Evolutionary conservation across 2,113 vertebrate genomes (phyloP).

Genomic region (Poeciliopsis prolifica): DNA sequence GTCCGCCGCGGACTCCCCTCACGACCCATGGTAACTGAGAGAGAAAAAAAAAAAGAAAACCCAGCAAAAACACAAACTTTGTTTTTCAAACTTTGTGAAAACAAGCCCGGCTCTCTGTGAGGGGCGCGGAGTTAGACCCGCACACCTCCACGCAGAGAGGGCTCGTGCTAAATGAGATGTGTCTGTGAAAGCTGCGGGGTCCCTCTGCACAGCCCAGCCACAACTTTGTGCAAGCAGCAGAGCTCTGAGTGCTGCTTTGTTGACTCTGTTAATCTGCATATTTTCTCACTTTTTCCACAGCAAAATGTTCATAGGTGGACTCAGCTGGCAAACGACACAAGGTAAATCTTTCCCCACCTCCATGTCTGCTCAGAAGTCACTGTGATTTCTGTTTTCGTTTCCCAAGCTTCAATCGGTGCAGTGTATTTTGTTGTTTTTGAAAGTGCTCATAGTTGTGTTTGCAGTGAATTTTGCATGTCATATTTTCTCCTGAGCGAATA

Average conservation of each 20-base stretch:
- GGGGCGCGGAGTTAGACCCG: neutral
- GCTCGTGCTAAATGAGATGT: conserved; percentile 33
- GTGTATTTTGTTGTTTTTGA: neutral
- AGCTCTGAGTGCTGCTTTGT: neutral
- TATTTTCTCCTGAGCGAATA: conserved; percentile 50
- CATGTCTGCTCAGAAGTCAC: conserved; percentile 23
- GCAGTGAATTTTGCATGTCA: neutral
- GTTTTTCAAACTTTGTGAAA: conserved; percentile 31
- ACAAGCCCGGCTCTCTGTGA: conserved; percentile 36
- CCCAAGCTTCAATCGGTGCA: too few relatives aligned
- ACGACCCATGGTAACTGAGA: conserved; percentile 91
- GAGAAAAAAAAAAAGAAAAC: neutral
- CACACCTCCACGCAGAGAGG: conserved; percentile 41
- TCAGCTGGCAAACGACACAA: conserved; percentile 97
- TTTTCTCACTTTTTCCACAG: conserved; percentile 73
- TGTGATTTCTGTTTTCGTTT: conserved; percentile 1
- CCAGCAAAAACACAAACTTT: conserved; percentile 20
- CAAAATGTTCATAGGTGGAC: conserved; percentile 97
- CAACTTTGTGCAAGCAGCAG: conserved; percentile 9
- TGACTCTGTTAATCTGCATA: conserved; percentile 28
- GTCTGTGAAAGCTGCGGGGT: conserved; percentile 1
- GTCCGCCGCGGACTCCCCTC: conserved; percentile 92
- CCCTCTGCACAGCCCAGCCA: conserved; percentile 7
- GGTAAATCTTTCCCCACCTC: conserved; percentile 80
- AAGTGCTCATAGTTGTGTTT: conserved; percentile 21